A percentile compares a stretch with the other conserved stretches of the same genome.
Conservation (phyloP, 2,113 vertebrate genomes). For the Dipodomys merriami region DNA sequence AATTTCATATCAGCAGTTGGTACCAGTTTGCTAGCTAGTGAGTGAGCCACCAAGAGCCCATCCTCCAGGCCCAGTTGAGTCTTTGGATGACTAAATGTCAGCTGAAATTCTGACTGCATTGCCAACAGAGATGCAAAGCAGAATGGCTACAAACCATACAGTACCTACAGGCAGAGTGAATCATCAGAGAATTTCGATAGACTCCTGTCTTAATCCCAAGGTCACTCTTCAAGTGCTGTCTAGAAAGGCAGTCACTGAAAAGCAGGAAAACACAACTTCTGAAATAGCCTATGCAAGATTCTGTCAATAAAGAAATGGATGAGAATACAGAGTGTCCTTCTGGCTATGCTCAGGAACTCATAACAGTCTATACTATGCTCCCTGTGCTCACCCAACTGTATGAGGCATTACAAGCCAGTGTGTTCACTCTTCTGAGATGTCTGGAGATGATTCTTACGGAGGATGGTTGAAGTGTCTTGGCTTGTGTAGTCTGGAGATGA, state of each 20-base stretch:
- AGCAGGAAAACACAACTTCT: not conserved
- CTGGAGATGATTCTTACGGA: not conserved
- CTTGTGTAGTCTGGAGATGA: not conserved
- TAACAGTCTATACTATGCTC: not conserved
- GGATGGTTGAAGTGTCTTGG: not conserved
- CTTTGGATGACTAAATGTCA: not conserved
- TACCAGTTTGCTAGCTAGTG: not conserved
- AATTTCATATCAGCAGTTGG: not conserved
- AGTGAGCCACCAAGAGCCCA: not conserved
- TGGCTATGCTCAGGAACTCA: slow-evolving; percentile 1
- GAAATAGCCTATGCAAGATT: slow-evolving; percentile 24
- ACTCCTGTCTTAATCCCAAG: not conserved
- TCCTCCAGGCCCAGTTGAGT: not conserved
- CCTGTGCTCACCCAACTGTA: not conserved
- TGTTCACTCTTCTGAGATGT: not conserved
- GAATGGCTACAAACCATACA: not conserved
- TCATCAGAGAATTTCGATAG: slow-evolving; percentile 1
- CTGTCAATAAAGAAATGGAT: not conserved
- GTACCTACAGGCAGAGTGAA: not conserved
- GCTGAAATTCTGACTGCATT: not conserved
- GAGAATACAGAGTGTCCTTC: not conserved
- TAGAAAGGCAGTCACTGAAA: not conserved
- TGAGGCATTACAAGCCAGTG: not conserved
- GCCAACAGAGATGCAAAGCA: not conserved
- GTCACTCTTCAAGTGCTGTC: not conserved